Conservation (phyloP, 2,113 vertebrate genomes). For the Sigmodon hispidus region DNA sequence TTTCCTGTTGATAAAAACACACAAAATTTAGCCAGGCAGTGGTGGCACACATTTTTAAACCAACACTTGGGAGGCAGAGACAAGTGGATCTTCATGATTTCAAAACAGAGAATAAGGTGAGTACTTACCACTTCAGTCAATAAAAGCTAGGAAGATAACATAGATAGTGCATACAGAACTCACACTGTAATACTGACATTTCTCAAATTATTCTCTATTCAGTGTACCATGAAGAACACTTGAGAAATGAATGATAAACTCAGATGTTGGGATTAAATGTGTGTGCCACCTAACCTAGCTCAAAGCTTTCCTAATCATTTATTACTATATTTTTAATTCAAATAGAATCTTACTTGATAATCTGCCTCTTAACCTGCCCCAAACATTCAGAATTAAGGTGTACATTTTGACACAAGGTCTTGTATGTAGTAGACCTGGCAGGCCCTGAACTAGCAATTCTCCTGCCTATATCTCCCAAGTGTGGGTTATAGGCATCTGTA, state of each 20-base stretch:
- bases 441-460: background rate
- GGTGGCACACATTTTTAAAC: background rate
- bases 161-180: background rate
- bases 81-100: background rate
- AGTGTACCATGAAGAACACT: background rate
- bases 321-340: background rate
- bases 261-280: background rate
- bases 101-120: background rate
- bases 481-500: background rate
- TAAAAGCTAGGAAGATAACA: background rate
- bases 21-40: background rate
- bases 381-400: background rate
- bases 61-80: background rate
- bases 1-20: constrained; percentile 87
- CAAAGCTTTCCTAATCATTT: constrained; percentile 1
- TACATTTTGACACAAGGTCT: background rate
- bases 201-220: background rate
- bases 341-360: background rate
- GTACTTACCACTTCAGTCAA: background rate
- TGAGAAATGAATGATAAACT: background rate
- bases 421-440: background rate
- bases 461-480: background rate
- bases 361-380: background rate
- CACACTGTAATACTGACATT: background rate
- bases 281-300: background rate